Base-by-base conservation (phyloP, 2,113 vertebrate genomes). In the Tamias sibiricus region DNA sequence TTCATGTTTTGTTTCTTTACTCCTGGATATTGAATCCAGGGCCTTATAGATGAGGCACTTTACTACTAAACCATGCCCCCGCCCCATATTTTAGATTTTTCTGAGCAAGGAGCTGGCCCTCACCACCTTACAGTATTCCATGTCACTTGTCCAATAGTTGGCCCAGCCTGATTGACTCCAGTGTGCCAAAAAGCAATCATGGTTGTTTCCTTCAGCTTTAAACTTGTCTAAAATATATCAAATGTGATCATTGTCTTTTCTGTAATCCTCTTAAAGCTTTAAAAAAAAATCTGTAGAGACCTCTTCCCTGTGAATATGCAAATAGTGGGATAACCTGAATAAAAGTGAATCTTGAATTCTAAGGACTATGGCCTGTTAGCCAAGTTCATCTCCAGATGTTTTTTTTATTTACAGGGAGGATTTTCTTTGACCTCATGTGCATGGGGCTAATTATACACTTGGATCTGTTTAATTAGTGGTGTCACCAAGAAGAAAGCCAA, bases 401-500 rank as follows among this genome's bases (percentile, higher is more conserved):
- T 35, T 92, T 90, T 95, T 87, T 94, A 57, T 96, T 90, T 93
- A 82, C 49, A 90, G 40, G 76, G 44, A 40, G 44, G 49, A 40
- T 94, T 96, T 97, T 79, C 66, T 79, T 89, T 79, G 85, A 32
- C 88, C 69, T 92, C 49, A 8, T 93, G 72, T 80, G 64, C 81
- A 12, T 85, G 44, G 66, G 52, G 84, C 57, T 90, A 85, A 94
- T 82, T 87, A 77, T 19, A 80, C 13, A 77, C 76, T 90, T 87
- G 32, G 64, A 76, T 87, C 54, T 93, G 42, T 49, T 66, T 95
- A 91, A 86, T 94, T 94, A 97, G 69, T 52, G 52, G 82, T 94
- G 86, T 94, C 86, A 75, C 75, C 32, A 76, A 72, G 72, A 86
- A 95, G 92, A 93, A 96, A 93, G 40, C 96, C 80, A 76, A 85